phyloP scores from a whole-genome alignment of 2,113 vertebrate species.

The Oxyura jamaicensis region DNA sequence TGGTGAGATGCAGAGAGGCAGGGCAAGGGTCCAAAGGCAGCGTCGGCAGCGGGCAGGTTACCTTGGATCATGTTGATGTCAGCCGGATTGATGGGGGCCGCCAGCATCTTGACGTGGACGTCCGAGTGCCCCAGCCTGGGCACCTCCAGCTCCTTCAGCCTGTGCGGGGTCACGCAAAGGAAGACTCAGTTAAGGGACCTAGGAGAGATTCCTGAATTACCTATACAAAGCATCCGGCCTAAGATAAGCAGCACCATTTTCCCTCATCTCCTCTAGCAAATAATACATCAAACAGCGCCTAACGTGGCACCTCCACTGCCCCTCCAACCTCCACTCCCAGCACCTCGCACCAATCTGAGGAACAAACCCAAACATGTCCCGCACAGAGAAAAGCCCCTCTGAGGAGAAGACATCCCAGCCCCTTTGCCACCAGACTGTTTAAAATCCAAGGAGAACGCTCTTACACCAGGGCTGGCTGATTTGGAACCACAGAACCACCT shows the following conservation, averaged over 20 bases:
- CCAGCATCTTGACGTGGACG: conserved; percentile 88
- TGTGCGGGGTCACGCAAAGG: conserved; percentile 55
- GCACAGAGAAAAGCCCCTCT: not conserved
- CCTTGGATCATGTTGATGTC: conserved; percentile 99
- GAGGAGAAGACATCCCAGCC: not conserved
- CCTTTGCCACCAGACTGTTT: not conserved
- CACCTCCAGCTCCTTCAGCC: conserved; percentile 82
- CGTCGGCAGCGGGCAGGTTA: conserved; percentile 22
- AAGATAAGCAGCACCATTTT: fast-evolving
- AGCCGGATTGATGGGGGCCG: conserved; percentile 92
- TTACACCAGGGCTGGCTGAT: not conserved
- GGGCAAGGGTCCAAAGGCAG: not conserved
- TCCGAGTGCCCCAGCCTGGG: conserved; percentile 76
- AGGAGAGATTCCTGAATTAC: too few relatives aligned
- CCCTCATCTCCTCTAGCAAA: not conserved
- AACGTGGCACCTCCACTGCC: not conserved
- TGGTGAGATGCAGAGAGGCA: not conserved
- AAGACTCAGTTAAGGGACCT: not conserved
- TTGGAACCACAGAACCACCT: not conserved
- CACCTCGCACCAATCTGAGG: not conserved
- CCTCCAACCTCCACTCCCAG: not conserved
- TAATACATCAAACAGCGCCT: not conserved
- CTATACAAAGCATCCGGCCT: fast-evolving
- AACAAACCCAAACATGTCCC: not conserved
- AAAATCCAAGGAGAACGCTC: fast-evolving